Base-by-base conservation (phyloP, 2,888 invertebrate genomes). In the Micropterix aruncella region DNA sequence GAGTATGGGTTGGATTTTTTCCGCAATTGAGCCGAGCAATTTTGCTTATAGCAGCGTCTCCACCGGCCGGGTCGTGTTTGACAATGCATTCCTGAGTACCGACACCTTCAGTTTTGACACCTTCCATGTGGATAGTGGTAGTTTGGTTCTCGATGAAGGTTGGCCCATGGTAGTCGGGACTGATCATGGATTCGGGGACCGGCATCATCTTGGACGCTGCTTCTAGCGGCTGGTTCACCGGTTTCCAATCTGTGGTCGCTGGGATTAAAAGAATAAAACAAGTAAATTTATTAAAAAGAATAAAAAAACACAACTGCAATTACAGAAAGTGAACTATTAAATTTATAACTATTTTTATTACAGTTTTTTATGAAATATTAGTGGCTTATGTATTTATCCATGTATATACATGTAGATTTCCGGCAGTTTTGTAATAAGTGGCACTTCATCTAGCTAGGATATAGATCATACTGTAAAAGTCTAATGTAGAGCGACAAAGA, bases 201-300 rank as follows among this genome's bases (percentile, higher is more conserved):
- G 89, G 90, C 1, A 90, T 84, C 73, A 89, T 80, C 64, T 88
- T 89, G 0, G 87, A 86, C 7, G 88, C 83, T 7, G 88, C 85
- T 56, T 85, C 83, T 47, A 90, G 60, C 0, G 86, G 81, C 40
- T 70, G 70, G 54, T 71, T 70, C 2, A 59, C 56, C 2, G 62
- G 38, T 14, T 5, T 38, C 15, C 38, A 15, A 5, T 38, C 38
- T 12, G 38, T 15, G 5, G 38, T 5, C 5, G 38, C 15, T 38
- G 14, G 38, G 14, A 38, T 38, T 38, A 16, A n/a, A n/a, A n/a
- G n/a, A n/a, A n/a, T n/a, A n/a, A n/a, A n/a, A n/a, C n/a, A n/a
- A n/a, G n/a, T n/a, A n/a, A n/a, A n/a, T n/a, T n/a, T n/a, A n/a
- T n/a, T n/a, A n/a, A n/a, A n/a, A n/a, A n/a, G n/a, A n/a, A n/a